Percentiles rank a stretch among this genome's conserved stretches.
Evolutionary conservation across 2,888 invertebrate species (phyloP).

Genomic region (Toxonevra muliebris): DNA sequence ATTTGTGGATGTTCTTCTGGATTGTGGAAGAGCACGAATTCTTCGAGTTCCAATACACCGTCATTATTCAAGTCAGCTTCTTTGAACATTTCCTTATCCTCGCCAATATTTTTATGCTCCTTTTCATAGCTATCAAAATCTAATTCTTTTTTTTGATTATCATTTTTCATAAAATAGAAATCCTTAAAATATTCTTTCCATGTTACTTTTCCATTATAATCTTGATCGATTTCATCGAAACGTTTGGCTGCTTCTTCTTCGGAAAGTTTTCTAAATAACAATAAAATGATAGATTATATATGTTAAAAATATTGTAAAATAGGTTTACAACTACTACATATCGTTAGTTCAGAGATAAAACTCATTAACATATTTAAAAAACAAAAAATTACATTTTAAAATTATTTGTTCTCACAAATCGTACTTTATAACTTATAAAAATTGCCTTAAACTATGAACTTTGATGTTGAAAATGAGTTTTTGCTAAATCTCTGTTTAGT

Average conservation of each 20-base stretch:
- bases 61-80: conserved; percentile 87
- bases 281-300: too few relatives aligned
- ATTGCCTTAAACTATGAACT: too few relatives aligned
- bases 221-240: conserved; percentile 84
- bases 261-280: conserved; percentile 76
- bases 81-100: conserved; percentile 87
- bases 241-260: conserved; percentile 88
- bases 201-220: conserved; percentile 81
- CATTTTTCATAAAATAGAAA: conserved; percentile 81
- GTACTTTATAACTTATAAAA: too few relatives aligned
- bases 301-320: not conserved
- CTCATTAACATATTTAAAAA: too few relatives aligned
- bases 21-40: conserved; percentile 89
- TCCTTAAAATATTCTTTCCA: conserved; percentile 93
- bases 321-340: not conserved
- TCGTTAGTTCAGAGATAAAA: too few relatives aligned
- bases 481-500: too few relatives aligned
- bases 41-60: conserved; percentile 75
- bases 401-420: too few relatives aligned
- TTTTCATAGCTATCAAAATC: conserved; percentile 68
- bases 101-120: conserved; percentile 71
- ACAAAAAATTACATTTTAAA: too few relatives aligned
- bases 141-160: conserved; percentile 63
- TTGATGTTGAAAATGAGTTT: too few relatives aligned
- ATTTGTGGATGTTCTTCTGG: conserved; percentile 93